Conservation (phyloP, 2,113 vertebrate genomes). For the Chauna torquata region DNA sequence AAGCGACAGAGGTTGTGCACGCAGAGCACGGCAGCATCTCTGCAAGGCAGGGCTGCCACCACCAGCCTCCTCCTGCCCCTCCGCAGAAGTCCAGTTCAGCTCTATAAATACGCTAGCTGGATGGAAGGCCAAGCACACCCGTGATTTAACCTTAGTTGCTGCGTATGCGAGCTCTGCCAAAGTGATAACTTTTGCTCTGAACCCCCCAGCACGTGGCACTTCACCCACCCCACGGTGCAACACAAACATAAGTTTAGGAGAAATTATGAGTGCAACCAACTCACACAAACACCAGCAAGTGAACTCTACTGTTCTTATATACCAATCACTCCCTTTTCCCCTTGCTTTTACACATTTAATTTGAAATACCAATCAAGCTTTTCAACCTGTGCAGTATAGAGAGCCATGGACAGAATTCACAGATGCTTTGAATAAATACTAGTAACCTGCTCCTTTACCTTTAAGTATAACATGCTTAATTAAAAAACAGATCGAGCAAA, state of each 20-base stretch:
- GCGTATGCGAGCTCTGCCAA: not conserved
- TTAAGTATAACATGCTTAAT: not conserved
- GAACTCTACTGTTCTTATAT: accelerated
- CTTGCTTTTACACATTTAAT: not conserved
- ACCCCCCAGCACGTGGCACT: not conserved
- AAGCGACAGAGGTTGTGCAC: not conserved
- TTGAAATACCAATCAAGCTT: not conserved
- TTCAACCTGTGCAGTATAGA: not conserved
- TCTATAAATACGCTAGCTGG: not conserved
- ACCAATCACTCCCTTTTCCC: not conserved
- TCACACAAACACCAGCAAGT: not conserved
- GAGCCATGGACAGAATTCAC: not conserved
- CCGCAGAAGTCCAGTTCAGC: not conserved
- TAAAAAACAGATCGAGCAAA: not conserved
- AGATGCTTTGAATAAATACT: not conserved
- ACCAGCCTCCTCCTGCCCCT: not conserved
- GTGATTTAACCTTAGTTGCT: not conserved
- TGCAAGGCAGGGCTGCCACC: not conserved
- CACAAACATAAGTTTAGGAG: accelerated
- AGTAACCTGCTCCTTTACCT: not conserved
- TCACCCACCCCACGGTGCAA: not conserved
- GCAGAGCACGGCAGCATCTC: not conserved
- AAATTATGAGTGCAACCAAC: not conserved
- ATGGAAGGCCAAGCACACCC: not conserved
- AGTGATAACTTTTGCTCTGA: not conserved